These are phyloP conservation scores for Dromius quadrimaculatus DNA, from an alignment of 2,888 invertebrate genomes.

Conservation along the genomic window DNA sequence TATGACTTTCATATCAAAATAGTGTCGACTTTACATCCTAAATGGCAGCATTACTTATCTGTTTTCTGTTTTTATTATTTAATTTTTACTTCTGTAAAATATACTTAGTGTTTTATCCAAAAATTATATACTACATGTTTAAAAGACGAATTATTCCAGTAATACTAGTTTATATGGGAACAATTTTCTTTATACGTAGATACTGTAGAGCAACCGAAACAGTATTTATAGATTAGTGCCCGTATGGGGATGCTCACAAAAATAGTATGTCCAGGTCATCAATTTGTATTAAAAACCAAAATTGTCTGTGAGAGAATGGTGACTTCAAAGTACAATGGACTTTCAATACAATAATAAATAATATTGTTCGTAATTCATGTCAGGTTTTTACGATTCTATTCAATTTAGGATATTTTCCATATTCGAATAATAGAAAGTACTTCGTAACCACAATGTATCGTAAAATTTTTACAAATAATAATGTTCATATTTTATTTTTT, in stretches of 20 bases:
- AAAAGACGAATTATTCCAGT: constrained; percentile 50
- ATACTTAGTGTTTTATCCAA: constrained; percentile 28
- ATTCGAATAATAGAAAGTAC: constrained; percentile 24
- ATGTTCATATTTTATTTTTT: background rate
- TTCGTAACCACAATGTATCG: constrained; percentile 5
- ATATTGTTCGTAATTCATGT: constrained; percentile 51
- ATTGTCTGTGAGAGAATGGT: constrained; percentile 4
- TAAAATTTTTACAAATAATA: constrained; percentile 10
- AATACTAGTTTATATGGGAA: constrained; percentile 48
- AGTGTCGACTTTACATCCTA: background rate
- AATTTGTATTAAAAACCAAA: constrained; percentile 4
- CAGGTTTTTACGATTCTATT: constrained; percentile 49
- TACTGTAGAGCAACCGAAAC: constrained; percentile 46
- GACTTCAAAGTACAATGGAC: constrained; percentile 51
- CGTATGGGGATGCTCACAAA: constrained; percentile 49
- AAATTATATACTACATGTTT: constrained; percentile 21
- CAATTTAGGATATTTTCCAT: constrained; percentile 51
- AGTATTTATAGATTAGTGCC: constrained; percentile 51
- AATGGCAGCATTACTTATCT: background rate
- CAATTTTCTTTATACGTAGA: constrained; percentile 48
- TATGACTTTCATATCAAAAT: background rate
- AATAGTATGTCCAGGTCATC: constrained; percentile 32
- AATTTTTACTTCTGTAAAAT: constrained; percentile 35
- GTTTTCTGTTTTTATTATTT: too few species aligned
- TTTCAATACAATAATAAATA: constrained; percentile 48